Conservation (phyloP, 1,140 invertebrate species). For the Rhagoletis pomonella region DNA sequence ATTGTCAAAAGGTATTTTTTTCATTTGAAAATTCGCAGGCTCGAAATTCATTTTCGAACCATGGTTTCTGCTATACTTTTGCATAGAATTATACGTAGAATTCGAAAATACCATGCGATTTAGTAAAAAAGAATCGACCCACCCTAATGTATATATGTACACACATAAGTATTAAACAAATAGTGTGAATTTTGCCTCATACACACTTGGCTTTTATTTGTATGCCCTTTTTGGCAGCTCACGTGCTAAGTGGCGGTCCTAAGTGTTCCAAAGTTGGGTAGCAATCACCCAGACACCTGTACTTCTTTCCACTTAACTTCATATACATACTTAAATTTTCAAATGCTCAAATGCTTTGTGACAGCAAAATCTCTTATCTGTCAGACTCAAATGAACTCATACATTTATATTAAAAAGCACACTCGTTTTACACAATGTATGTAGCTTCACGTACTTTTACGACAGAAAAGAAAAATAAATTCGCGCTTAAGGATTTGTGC, state of each 20-base stretch:
- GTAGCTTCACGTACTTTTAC: background rate
- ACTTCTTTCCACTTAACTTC: slow-evolving; percentile 21
- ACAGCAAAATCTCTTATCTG: slow-evolving; percentile 34
- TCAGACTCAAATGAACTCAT: slow-evolving; percentile 17
- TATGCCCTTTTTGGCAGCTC: background rate
- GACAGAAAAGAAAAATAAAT: too few relatives aligned
- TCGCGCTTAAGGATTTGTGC: too few relatives aligned
- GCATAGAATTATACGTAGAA: too few relatives aligned
- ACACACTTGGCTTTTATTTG: background rate
- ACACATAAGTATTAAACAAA: background rate
- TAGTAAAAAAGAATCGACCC: too few relatives aligned
- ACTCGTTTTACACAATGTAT: background rate
- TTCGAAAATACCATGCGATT: too few relatives aligned
- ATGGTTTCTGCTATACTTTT: too few relatives aligned
- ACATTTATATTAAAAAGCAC: slow-evolving; percentile 19
- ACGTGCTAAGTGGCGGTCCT: slow-evolving; percentile 23
- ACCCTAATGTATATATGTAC: too few relatives aligned
- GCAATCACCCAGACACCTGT: slow-evolving; percentile 3
- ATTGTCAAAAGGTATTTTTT: too few relatives aligned
- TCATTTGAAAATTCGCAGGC: too few relatives aligned
- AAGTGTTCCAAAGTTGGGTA: slow-evolving; percentile 8
- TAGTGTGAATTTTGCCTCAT: background rate
- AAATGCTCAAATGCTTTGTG: background rate
- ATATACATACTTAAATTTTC: background rate
- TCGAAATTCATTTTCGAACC: too few relatives aligned